A percentile compares a stretch with the other conserved stretches of the same genome.
Conservation (phyloP, 2,888 invertebrate species). For the Aporophyla nigra region DNA sequence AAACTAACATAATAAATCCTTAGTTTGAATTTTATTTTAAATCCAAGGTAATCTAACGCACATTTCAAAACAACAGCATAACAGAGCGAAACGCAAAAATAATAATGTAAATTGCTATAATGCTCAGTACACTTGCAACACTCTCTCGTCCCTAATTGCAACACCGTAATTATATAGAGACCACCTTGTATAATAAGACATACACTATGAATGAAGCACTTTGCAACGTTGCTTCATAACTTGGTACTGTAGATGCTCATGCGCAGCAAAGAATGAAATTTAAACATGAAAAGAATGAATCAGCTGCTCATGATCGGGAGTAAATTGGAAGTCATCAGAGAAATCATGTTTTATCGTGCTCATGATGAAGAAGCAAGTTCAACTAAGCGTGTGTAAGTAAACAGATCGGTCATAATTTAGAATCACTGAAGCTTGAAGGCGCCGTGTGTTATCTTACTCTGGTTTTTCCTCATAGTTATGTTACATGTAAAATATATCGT, state of each 20-base stretch:
- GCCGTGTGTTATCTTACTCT: background rate
- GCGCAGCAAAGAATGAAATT: conserved; percentile 44
- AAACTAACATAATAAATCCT: background rate
- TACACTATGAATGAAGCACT: conserved; percentile 49
- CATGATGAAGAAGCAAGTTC: conserved; percentile 17
- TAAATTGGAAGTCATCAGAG: conserved; percentile 15
- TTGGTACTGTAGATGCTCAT: conserved; percentile 8
- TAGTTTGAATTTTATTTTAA: background rate
- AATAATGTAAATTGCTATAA: conserved; percentile 58
- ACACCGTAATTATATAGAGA: conserved; percentile 62
- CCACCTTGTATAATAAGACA: conserved; percentile 50
- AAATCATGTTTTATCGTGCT: conserved; percentile 18
- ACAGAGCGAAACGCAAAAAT: conserved; percentile 39
- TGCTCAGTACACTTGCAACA: conserved; percentile 62
- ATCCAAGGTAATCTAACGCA: conserved; percentile 21
- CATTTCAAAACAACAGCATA: conserved; percentile 44
- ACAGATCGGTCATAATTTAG: conserved; percentile 6
- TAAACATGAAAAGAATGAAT: conserved; percentile 22
- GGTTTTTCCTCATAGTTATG: background rate
- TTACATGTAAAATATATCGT: background rate
- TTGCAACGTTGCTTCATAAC: conserved; percentile 42
- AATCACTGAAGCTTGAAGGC: conserved; percentile 11
- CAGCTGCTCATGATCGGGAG: conserved; percentile 19
- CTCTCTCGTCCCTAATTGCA: conserved; percentile 65
- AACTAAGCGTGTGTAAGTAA: conserved; percentile 18